These are phyloP conservation scores for Ornithoptera priamus DNA, from an alignment of 2,888 invertebrate genomes.

Conservation along the genomic window DNA sequence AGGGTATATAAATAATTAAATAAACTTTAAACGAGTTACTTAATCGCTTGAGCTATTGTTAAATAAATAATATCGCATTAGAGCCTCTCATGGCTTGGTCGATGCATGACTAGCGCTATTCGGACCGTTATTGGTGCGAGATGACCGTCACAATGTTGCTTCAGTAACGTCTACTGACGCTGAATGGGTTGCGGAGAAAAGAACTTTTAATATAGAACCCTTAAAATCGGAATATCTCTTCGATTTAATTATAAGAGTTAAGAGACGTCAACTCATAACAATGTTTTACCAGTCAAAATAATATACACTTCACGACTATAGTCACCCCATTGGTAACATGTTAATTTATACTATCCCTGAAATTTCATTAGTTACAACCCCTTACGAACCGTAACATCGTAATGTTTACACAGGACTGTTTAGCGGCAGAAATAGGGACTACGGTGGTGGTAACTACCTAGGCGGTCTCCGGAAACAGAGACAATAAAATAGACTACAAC, in stretches of 20 bases:
- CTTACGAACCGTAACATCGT: too few relatives aligned
- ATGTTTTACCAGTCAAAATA: too few relatives aligned
- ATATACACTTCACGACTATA: too few relatives aligned
- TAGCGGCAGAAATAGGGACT: too few relatives aligned
- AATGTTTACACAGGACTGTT: too few relatives aligned
- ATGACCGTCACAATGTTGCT: slow-evolving; percentile 69
- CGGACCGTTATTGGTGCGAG: slow-evolving; percentile 66
- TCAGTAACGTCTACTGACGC: slow-evolving; percentile 36
- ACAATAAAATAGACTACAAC: too few relatives aligned
- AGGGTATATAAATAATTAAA: not conserved
- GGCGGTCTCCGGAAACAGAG: too few relatives aligned
- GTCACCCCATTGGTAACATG: too few relatives aligned
- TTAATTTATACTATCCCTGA: too few relatives aligned
- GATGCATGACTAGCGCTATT: slow-evolving; percentile 60
- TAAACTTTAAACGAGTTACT: not conserved
- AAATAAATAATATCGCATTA: too few relatives aligned
- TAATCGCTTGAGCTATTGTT: slow-evolving; percentile 11
- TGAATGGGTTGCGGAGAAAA: not conserved
- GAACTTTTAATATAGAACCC: slow-evolving; percentile 8
- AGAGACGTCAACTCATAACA: not conserved
- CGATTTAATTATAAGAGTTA: not conserved
- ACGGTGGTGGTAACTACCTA: too few relatives aligned
- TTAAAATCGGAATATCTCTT: not conserved
- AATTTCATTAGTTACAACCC: too few relatives aligned
- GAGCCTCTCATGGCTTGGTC: slow-evolving; percentile 14